These are phyloP conservation scores for Sphaeramia orbicularis DNA, from an alignment of 2,797 vertebrate genomes.

Conservation along the genomic window DNA sequence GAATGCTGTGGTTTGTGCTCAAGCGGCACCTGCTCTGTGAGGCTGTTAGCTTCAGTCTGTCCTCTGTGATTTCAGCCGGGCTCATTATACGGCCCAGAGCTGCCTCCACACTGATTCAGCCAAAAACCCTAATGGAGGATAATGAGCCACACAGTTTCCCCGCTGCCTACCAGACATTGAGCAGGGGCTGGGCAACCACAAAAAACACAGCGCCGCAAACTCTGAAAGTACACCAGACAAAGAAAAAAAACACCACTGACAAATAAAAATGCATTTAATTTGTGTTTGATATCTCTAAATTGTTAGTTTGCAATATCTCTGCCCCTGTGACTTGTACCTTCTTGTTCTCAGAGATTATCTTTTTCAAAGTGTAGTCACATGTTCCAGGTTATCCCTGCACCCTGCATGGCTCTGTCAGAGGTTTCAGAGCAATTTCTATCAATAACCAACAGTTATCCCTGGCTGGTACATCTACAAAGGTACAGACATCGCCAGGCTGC, in stretches of 20 bases:
- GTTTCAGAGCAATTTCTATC: slow-evolving; percentile 1
- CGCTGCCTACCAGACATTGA: slow-evolving; percentile 59
- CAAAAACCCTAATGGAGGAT: slow-evolving; percentile 77
- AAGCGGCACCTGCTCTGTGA: slow-evolving; percentile 65
- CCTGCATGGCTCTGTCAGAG: background rate
- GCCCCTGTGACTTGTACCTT: slow-evolving; percentile 7
- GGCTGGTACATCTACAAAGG: slow-evolving; percentile 3
- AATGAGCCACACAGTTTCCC: slow-evolving; percentile 76
- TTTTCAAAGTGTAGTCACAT: slow-evolving; percentile 17
- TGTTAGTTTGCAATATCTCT: background rate
- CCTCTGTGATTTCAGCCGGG: slow-evolving; percentile 71
- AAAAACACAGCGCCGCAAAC: slow-evolving; percentile 39
- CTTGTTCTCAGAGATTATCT: background rate
- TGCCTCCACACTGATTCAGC: slow-evolving; percentile 75
- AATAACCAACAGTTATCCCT: slow-evolving; percentile 13
- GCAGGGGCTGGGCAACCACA: slow-evolving; percentile 45
- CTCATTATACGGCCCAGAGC: slow-evolving; percentile 77
- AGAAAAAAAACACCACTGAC: slow-evolving; percentile 1
- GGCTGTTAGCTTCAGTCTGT: slow-evolving; percentile 57
- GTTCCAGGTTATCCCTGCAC: background rate
- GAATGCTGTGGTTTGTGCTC: slow-evolving; percentile 42
- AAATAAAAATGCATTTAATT: slow-evolving; percentile 4
- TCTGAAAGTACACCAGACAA: slow-evolving; percentile 12
- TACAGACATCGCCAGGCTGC: slow-evolving; percentile 30
- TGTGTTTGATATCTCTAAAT: slow-evolving; percentile 17